Evolutionary conservation across 1,140 invertebrate species (phyloP), one percentile per base, ranked within the genome.

Genomic region (Lithobius niger): DNA sequence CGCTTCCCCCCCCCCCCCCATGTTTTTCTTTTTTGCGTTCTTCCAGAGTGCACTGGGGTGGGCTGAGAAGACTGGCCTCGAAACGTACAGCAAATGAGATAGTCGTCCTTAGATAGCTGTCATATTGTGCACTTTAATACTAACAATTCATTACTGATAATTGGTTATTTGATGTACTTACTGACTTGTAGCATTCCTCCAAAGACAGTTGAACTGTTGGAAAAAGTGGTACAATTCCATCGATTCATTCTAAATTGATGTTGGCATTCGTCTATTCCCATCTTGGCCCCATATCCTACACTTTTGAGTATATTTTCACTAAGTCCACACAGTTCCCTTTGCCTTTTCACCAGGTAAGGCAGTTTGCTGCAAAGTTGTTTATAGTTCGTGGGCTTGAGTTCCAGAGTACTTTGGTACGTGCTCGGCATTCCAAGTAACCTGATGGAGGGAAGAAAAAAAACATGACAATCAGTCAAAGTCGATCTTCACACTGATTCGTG

Each of bases 231-330:
- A 65, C 90, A 95, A 69, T 95, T 94, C 90, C 90, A 95, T 66
- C 89, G 76, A 62, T 82, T 84, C 63, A 83, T 82, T 54, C 79
- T 74, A 67, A 95, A 93, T 69, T 93, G 89, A 65, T 86, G 79
- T 68, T 90, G 88, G 68, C 90, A 95, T 72, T 94, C 90, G 64
- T 86, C 87, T 58, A 93, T 83, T 0, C 85, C 87, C 61, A 88
- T 76, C 67, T 79, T 78, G 13, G 88, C 87, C 45, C 86, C 86
- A 13, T 76, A 74, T 48, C 82, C 77, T 42, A 86, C 74, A 21
- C 80, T 47, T 43, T 64, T 63, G 3, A 73, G 57, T 10, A 74
- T 67, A 54, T 74, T 71, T 36, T 67, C 63, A 55, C 72, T 73
- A 27, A 69, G 64, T 2, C 64, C 61, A 57, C 77, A 78, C 21